These are phyloP conservation scores for Bettongia penicillata DNA, from an alignment of 2,113 vertebrate genomes.

Conservation along the genomic window DNA sequence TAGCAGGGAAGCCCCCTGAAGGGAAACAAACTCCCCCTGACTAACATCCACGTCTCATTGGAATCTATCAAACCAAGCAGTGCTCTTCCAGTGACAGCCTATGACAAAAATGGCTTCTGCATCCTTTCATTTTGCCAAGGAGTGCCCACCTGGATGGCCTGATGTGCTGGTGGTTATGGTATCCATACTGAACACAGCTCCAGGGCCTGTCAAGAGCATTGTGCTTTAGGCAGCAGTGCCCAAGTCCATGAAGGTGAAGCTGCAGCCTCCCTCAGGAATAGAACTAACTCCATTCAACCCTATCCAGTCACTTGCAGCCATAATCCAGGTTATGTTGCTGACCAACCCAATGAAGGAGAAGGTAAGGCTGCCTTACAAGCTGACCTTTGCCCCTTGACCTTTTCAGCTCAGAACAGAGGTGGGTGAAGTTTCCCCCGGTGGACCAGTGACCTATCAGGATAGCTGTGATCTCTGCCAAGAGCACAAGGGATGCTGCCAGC, in stretches of 20 bases:
- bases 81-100: constrained; percentile 92
- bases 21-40: constrained; percentile 87
- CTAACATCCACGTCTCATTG: constrained; percentile 91
- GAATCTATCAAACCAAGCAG: constrained; percentile 95
- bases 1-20: constrained; percentile 86
- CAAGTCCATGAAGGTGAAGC: constrained; percentile 97
- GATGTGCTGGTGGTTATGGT: constrained; percentile 96
- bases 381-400: constrained; percentile 90
- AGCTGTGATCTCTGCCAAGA: constrained; percentile 69
- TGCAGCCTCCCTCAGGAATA: constrained; percentile 94
- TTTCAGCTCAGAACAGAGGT: constrained; percentile 90
- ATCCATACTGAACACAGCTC: constrained; percentile 94
- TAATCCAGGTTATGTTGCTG: constrained; percentile 96
- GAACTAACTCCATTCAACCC: constrained; percentile 94
- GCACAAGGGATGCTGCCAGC: constrained; percentile 74
- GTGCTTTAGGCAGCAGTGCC: constrained; percentile 94
- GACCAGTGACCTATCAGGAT: constrained; percentile 86
- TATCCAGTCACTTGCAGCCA: constrained; percentile 91
- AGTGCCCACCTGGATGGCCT: constrained; percentile 88
- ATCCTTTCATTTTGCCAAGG: constrained; percentile 94
- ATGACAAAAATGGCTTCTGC: constrained; percentile 92
- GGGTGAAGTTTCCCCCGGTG: constrained; percentile 93
- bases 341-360: constrained; percentile 96
- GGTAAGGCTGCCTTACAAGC: constrained; percentile 92
- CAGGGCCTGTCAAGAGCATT: constrained; percentile 86